These are phyloP conservation scores for Lysiphlebus fabarum DNA, from an alignment of 1,140 invertebrate species.

Conservation along the genomic window DNA sequence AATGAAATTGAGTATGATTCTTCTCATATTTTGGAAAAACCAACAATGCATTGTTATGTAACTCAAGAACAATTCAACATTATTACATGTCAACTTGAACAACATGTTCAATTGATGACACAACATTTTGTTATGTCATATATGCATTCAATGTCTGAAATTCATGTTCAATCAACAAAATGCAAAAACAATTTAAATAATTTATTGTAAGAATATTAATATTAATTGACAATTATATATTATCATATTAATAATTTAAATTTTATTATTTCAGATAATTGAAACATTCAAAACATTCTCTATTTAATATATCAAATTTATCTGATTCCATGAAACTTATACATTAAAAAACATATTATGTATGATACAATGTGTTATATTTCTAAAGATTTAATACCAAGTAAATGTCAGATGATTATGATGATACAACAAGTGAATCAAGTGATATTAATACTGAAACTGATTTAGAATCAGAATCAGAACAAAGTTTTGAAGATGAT, in stretches of 20 bases:
- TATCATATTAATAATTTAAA: too few relatives aligned
- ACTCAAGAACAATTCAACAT: slow-evolving; percentile 57
- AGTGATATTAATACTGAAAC: slow-evolving; percentile 11
- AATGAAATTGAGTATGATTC: slow-evolving; percentile 33
- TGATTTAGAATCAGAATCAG: slow-evolving; percentile 23
- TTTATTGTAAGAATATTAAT: slow-evolving; percentile 6
- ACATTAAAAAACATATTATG: too few relatives aligned
- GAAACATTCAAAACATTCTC: slow-evolving; percentile 35
- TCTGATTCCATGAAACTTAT: slow-evolving; percentile 58
- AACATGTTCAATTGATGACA: slow-evolving; percentile 72
- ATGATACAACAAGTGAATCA: slow-evolving; percentile 7
- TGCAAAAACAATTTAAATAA: slow-evolving; percentile 60
- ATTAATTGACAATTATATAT: too few relatives aligned
- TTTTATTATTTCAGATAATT: too few relatives aligned
- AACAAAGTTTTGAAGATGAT: slow-evolving; percentile 8
- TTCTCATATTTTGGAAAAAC: slow-evolving; percentile 45
- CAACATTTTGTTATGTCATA: slow-evolving; percentile 69
- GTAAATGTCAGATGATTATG: not conserved
- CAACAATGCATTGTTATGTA: slow-evolving; percentile 42
- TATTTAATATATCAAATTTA: slow-evolving; percentile 64
- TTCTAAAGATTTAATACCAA: too few relatives aligned
- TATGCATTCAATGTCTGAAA: slow-evolving; percentile 58
- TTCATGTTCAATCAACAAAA: slow-evolving; percentile 54
- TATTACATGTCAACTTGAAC: slow-evolving; percentile 71
- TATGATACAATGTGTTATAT: too few relatives aligned